Evolutionary conservation across 2,888 invertebrate genomes (phyloP).

Genomic region (Drosophila setosimentum): DNA sequence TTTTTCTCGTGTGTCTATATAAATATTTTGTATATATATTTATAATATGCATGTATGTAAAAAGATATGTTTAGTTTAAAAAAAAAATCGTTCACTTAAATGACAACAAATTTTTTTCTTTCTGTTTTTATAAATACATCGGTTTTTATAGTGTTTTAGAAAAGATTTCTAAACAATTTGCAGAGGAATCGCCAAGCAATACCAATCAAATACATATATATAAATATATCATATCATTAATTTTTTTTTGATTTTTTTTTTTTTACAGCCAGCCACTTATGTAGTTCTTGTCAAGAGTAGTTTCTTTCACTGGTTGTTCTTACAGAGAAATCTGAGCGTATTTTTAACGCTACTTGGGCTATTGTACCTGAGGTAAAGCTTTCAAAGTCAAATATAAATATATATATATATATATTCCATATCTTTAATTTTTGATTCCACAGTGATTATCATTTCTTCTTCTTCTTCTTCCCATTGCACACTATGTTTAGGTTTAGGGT

Average conservation of each 20-base stretch:
- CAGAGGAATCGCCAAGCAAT: conserved; percentile 1
- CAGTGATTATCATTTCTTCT: background rate
- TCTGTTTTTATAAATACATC: conserved; percentile 30
- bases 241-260: too few species aligned
- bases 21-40: conserved; percentile 15
- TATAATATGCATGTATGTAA: background rate
- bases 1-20: conserved; percentile 13
- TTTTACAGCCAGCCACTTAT: background rate
- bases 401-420: background rate
- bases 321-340: conserved; percentile 4
- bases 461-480: conserved; percentile 7
- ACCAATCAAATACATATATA: background rate
- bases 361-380: conserved; percentile 27
- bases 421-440: background rate
- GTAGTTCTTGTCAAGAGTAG: background rate
- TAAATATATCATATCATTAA: background rate
- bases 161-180: conserved; percentile 19
- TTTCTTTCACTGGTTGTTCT: conserved; percentile 25
- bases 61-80: conserved; percentile 30
- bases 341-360: background rate
- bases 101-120: conserved; percentile 12
- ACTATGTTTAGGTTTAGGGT: conserved; percentile 4
- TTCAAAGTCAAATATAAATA: conserved; percentile 4
- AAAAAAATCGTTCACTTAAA: conserved; percentile 44
- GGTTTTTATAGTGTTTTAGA: conserved; percentile 12